These are phyloP conservation scores for Pachycephus smyrnensis DNA, from an alignment of 2,888 invertebrate genomes.

Conservation along the genomic window DNA sequence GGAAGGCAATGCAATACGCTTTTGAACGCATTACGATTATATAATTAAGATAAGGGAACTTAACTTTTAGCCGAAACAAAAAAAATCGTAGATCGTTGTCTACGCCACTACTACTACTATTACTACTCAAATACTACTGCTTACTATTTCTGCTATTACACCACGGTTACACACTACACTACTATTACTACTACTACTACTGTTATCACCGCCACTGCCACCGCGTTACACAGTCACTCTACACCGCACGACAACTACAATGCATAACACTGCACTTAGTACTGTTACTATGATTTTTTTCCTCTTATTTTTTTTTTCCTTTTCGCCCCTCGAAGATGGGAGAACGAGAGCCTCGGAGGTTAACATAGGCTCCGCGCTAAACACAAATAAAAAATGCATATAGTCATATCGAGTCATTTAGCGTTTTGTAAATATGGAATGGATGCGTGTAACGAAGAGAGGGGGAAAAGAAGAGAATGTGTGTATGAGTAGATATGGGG, in stretches of 20 bases:
- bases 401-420: slow-evolving; percentile 68
- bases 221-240: neutral
- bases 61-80: slow-evolving; percentile 47
- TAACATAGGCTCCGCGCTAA: slow-evolving; percentile 27
- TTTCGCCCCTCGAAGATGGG: slow-evolving; percentile 14
- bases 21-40: slow-evolving; percentile 65
- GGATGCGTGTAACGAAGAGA: slow-evolving; percentile 10
- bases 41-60: slow-evolving; percentile 50
- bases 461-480: slow-evolving; percentile 22
- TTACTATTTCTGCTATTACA: slow-evolving; percentile 16
- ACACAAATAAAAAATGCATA: slow-evolving; percentile 46
- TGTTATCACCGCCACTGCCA: neutral
- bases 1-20: slow-evolving; percentile 81
- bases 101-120: neutral
- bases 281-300: neutral
- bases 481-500: neutral
- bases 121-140: neutral
- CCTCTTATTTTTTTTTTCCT: neutral
- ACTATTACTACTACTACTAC: neutral
- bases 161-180: slow-evolving; percentile 8
- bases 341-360: slow-evolving; percentile 24
- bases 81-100: neutral
- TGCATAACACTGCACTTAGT: neutral
- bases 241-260: neutral
- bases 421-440: slow-evolving; percentile 55